Percentiles rank a stretch among this genome's conserved stretches.
Evolutionary conservation across 2,113 vertebrate genomes (phyloP).

Genomic region (Petrocephalus zakoni): DNA sequence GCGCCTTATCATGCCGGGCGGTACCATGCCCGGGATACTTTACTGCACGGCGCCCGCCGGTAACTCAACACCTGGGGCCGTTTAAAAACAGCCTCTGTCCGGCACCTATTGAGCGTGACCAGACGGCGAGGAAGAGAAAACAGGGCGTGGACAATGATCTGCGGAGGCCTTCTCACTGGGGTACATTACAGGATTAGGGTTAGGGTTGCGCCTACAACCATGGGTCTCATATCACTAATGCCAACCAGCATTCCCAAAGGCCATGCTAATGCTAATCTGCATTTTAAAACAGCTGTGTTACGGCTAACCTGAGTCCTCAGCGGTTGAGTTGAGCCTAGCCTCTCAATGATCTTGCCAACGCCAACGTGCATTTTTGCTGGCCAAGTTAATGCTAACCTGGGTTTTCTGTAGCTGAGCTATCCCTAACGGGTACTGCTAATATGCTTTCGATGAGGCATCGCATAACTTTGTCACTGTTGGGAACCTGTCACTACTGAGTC

Average conservation of each 20-base stretch:
- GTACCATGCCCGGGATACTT: neutral
- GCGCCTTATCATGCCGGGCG: neutral
- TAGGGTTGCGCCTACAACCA: neutral
- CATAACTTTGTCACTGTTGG: neutral
- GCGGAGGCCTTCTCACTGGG: neutral
- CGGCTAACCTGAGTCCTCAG: neutral
- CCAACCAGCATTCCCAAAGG: conserved; percentile 6
- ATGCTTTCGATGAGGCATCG: neutral
- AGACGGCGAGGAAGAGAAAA: conserved; percentile 8
- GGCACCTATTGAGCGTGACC: conserved; percentile 5
- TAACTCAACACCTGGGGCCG: neutral
- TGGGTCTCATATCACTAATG: conserved; percentile 9
- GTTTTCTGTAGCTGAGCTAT: neutral
- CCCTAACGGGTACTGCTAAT: neutral
- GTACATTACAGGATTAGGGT: conserved; percentile 12
- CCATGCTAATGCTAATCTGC: conserved; percentile 9
- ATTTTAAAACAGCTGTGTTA: neutral
- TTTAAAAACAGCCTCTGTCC: conserved; percentile 6
- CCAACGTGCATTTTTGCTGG: neutral
- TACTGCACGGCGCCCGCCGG: conserved; percentile 3
- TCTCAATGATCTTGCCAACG: neutral
- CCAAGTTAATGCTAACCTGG: neutral
- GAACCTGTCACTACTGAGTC: neutral
- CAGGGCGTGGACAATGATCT: conserved; percentile 1
- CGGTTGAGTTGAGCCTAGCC: neutral